phyloP scores from a whole-genome alignment of 2,113 vertebrate genomes.

The Phyllostomus discolor region DNA sequence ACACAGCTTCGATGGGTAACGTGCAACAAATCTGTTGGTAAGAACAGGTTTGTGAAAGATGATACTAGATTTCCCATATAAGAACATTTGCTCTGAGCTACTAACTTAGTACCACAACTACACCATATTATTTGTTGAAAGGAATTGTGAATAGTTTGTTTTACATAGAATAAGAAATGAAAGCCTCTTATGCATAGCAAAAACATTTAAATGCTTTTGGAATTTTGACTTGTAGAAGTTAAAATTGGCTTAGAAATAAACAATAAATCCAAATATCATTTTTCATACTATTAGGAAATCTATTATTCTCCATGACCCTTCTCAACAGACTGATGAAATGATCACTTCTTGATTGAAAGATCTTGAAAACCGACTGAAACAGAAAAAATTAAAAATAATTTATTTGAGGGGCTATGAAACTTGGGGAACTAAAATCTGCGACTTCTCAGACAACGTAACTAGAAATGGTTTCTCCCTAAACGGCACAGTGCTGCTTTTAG shows the following conservation, averaged over 20 bases:
- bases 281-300: not conserved
- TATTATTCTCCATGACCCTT: not conserved
- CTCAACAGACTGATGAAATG: not conserved
- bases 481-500: not conserved
- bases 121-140: not conserved
- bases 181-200: not conserved
- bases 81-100: not conserved
- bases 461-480: not conserved
- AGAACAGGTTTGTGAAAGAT: not conserved
- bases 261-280: not conserved
- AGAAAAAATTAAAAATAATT: not conserved
- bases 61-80: not conserved
- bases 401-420: not conserved
- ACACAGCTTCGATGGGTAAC: not conserved
- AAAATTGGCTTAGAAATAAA: not conserved
- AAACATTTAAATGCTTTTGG: not conserved
- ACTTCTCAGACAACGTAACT: not conserved
- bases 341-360: not conserved
- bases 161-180: not conserved
- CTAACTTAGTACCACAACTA: not conserved
- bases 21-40: not conserved
- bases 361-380: not conserved
- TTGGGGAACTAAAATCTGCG: not conserved
- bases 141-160: not conserved
- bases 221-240: not conserved